phyloP scores from a whole-genome alignment of 2,797 vertebrate genomes.

The Typhlichthys subterraneus region DNA sequence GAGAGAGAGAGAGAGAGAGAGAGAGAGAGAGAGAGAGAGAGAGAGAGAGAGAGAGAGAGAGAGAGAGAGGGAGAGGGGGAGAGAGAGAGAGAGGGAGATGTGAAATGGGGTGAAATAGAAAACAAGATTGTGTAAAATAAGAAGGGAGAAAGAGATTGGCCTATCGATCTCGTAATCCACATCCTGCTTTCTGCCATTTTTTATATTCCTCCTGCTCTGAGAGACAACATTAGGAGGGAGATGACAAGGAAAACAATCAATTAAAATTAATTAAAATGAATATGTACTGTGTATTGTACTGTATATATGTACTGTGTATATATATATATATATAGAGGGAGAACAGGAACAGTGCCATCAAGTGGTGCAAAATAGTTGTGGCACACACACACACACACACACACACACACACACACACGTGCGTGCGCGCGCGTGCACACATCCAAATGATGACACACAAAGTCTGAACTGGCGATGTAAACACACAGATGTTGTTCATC shows the following conservation, averaged over 20 bases:
- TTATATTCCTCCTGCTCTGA: conserved; percentile 58
- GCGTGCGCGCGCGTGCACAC: conserved; percentile 5
- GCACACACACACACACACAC: too few relatives aligned
- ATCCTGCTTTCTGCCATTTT: conserved; percentile 53
- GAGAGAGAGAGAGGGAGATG: background rate
- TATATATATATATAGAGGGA: conserved; percentile 5
- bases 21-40: too few relatives aligned
- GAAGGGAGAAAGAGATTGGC: conserved; percentile 52
- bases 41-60: conserved; percentile 34
- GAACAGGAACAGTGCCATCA: conserved; percentile 56
- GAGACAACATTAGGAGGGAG: conserved; percentile 43
- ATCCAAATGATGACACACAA: background rate
- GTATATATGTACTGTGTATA: too few relatives aligned
- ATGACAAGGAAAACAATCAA: conserved; percentile 1
- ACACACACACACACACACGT: too few relatives aligned
- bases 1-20: too few relatives aligned
- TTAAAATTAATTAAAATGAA: too few relatives aligned
- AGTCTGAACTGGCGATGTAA: background rate
- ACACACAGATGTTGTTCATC: background rate
- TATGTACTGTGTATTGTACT: background rate
- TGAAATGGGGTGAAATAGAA: background rate
- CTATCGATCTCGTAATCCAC: conserved; percentile 70
- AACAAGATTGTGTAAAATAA: conserved; percentile 49
- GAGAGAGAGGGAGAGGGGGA: conserved; percentile 22
- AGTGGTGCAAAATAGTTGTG: conserved; percentile 33